phyloP scores from a whole-genome alignment of 2,797 vertebrate species.

The Atherinosoma microstoma region DNA sequence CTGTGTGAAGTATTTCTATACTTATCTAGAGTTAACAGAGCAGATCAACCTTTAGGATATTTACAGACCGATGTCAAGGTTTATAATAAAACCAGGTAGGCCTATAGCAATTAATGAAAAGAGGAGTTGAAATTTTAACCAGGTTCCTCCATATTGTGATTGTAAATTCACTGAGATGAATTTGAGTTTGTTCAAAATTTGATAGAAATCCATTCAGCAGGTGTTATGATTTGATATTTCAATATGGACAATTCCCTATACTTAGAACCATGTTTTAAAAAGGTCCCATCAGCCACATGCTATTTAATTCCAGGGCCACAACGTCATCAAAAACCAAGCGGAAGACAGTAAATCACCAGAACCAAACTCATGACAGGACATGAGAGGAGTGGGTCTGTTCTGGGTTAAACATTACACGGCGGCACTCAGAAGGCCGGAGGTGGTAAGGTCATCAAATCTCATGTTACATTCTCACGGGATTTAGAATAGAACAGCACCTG shows the following conservation, averaged over 20 bases:
- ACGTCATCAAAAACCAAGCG: slow-evolving; percentile 36
- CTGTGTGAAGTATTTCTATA: not conserved
- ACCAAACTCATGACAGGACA: slow-evolving; percentile 37
- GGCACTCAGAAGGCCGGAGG: slow-evolving; percentile 36
- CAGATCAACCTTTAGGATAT: not conserved
- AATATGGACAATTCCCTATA: slow-evolving; percentile 4
- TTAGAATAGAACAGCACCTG: slow-evolving; percentile 63
- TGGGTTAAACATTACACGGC: slow-evolving; percentile 54
- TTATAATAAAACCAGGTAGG: not conserved
- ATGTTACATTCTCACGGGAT: slow-evolving; percentile 63
- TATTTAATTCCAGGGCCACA: slow-evolving; percentile 11
- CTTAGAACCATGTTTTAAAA: not conserved
- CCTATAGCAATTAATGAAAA: too few relatives aligned
- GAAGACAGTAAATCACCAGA: slow-evolving; percentile 59
- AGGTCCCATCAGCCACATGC: not conserved
- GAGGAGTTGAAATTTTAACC: not conserved
- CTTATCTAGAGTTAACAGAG: not conserved
- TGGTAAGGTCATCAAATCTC: slow-evolving; percentile 60
- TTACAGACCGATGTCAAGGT: not conserved
- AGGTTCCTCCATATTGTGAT: not conserved
- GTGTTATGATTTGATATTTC: not conserved
- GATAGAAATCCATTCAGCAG: not conserved
- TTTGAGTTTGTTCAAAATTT: not conserved
- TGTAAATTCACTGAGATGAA: not conserved
- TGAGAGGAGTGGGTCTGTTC: slow-evolving; percentile 25